Evolutionary conservation across 2,888 invertebrate species (phyloP).

Genomic region (Pomacea canaliculata): DNA sequence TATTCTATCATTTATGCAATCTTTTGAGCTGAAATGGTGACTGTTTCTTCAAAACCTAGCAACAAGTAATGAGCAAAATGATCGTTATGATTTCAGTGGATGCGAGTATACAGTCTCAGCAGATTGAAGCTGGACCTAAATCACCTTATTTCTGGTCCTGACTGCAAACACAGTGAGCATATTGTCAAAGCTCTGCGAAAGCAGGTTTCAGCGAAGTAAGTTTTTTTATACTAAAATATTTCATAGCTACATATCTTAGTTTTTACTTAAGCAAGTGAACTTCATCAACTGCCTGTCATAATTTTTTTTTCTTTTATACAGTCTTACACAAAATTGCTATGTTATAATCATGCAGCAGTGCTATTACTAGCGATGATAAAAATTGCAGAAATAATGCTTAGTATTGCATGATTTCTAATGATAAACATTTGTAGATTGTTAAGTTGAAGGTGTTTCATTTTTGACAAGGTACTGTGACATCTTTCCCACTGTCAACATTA

Average conservation of each 20-base stretch:
- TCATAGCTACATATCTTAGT: neutral
- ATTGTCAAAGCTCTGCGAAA: conserved; percentile 62
- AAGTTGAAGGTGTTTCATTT: too few relatives aligned
- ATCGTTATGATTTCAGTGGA: conserved; percentile 55
- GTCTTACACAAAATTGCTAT: too few relatives aligned
- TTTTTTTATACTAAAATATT: conserved; percentile 7
- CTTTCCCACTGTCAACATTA: conserved; percentile 68
- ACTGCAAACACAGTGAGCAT: conserved; percentile 66
- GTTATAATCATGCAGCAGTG: too few relatives aligned
- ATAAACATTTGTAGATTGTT: too few relatives aligned
- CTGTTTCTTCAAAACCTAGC: neutral
- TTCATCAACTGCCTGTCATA: too few relatives aligned
- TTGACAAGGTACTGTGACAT: conserved; percentile 64
- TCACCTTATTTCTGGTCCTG: conserved; percentile 66
- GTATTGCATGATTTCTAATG: too few relatives aligned
- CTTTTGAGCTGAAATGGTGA: too few relatives aligned
- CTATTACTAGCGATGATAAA: too few relatives aligned
- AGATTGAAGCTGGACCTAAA: conserved; percentile 67
- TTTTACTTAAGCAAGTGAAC: neutral
- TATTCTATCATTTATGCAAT: too few relatives aligned
- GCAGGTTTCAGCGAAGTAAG: conserved; percentile 67
- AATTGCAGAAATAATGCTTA: too few relatives aligned
- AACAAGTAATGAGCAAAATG: neutral
- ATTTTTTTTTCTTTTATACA: too few relatives aligned
- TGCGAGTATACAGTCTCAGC: conserved; percentile 64